phyloP scores from a whole-genome alignment of 2,888 invertebrate genomes.

The Agrenia bidenticulata region DNA sequence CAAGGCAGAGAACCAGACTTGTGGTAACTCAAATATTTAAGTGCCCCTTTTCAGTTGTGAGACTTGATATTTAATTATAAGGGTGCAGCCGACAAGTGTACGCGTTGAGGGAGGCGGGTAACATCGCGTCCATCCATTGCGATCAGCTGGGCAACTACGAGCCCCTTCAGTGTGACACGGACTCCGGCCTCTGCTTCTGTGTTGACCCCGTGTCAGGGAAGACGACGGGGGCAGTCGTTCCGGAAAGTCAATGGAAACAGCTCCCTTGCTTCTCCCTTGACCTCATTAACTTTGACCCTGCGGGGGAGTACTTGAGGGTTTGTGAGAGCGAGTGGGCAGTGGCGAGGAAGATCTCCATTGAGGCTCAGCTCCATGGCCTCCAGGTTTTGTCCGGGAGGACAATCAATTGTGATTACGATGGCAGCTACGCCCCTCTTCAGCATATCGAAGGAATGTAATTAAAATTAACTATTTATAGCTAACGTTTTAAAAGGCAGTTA shows the following conservation, averaged over 20 bases:
- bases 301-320: conserved; percentile 34
- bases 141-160: conserved; percentile 51
- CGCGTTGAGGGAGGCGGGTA: conserved; percentile 25
- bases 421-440: conserved; percentile 34
- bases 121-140: conserved; percentile 48
- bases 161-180: conserved; percentile 51
- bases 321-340: conserved; percentile 48
- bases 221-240: conserved; percentile 41
- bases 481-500: too few species aligned
- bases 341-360: conserved; percentile 23
- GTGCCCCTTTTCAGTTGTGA: too few species aligned
- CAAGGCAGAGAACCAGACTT: conserved; percentile 40
- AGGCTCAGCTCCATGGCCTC: conserved; percentile 44
- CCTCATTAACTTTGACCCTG: conserved; percentile 20
- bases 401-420: conserved; percentile 46
- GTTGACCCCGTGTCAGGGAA: conserved; percentile 47
- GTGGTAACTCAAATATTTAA: conserved; percentile 47
- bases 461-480: not conserved
- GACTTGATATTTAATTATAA: conserved; percentile 14
- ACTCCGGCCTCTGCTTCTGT: conserved; percentile 52
- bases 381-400: conserved; percentile 1
- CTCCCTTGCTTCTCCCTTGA: conserved; percentile 47
- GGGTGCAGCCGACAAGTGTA: conserved; percentile 46
- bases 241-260: conserved; percentile 46
- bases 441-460: conserved; percentile 12